Conservation (phyloP, 2,888 invertebrate species). For the Lithophane ornitopus region DNA sequence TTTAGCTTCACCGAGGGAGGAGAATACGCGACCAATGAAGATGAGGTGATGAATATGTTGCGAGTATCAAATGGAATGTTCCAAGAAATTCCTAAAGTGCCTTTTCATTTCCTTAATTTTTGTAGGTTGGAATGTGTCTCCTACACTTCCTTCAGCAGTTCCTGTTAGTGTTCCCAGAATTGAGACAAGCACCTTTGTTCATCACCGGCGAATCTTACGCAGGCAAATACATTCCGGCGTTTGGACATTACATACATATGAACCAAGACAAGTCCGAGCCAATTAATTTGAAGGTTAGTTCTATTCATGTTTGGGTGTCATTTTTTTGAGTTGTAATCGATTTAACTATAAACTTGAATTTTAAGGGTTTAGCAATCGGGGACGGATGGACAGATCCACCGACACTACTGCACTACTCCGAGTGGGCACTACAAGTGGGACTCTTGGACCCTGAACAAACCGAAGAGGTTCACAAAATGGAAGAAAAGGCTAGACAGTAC, state of each 20-base stretch:
- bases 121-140: no score
- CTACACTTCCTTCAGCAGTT: no score
- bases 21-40: conserved; percentile 55
- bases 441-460: conserved; percentile 50
- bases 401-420: conserved; percentile 46
- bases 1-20: conserved; percentile 33
- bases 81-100: conserved; percentile 81
- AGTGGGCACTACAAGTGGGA: conserved; percentile 49
- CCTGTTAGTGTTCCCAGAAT: no score
- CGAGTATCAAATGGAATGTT: conserved; percentile 70
- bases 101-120: conserved; percentile 69
- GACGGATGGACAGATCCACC: conserved; percentile 58
- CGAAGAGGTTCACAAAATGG: background rate
- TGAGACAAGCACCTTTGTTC: no score
- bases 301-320: background rate
- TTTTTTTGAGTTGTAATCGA: no score
- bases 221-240: conserved; percentile 80
- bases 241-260: conserved; percentile 56
- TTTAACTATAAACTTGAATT: no score
- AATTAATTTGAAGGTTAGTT: conserved; percentile 67
- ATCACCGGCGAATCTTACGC: no score
- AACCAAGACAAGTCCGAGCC: conserved; percentile 60
- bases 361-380: conserved; percentile 58
- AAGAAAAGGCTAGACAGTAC: no score
- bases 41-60: conserved; percentile 28